Evolutionary conservation across 2,113 vertebrate genomes (phyloP).

Genomic region (Onychostoma macrolepis): DNA sequence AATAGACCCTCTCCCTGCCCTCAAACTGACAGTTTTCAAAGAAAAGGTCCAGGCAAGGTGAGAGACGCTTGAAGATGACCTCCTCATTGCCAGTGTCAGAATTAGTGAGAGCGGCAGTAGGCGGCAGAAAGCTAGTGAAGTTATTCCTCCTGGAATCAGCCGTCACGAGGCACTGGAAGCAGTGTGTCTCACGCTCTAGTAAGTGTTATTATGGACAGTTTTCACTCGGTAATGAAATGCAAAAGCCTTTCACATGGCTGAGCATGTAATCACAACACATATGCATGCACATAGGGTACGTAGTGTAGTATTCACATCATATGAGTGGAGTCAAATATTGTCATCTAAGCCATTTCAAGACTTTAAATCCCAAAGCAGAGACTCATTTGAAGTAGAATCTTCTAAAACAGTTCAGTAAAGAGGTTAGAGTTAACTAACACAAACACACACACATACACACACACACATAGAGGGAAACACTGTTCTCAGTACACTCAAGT

Average conservation of each 20-base stretch:
- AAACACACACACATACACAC: background rate
- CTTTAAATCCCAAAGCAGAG: background rate
- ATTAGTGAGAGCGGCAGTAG: background rate
- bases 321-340: background rate
- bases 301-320: background rate
- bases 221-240: conserved; percentile 13
- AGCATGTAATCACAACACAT: conserved; percentile 34
- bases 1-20: background rate
- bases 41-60: background rate
- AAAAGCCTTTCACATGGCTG: conserved; percentile 17
- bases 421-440: conserved; percentile 8
- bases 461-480: conserved; percentile 7
- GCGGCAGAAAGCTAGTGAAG: conserved; percentile 31
- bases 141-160: conserved; percentile 30
- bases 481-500: conserved; percentile 20
- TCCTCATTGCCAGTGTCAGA: conserved; percentile 34
- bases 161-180: background rate
- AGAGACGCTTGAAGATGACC: conserved; percentile 20
- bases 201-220: conserved; percentile 14
- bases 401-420: background rate
- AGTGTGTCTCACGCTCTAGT: conserved; percentile 9
- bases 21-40: background rate
- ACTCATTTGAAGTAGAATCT: background rate
- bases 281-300: conserved; percentile 14
- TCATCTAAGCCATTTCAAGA: background rate